Evolutionary conservation across 2,113 vertebrate species (phyloP), one percentile per base, ranked within the genome.

Genomic region (Poeciliopsis turrubarensis): DNA sequence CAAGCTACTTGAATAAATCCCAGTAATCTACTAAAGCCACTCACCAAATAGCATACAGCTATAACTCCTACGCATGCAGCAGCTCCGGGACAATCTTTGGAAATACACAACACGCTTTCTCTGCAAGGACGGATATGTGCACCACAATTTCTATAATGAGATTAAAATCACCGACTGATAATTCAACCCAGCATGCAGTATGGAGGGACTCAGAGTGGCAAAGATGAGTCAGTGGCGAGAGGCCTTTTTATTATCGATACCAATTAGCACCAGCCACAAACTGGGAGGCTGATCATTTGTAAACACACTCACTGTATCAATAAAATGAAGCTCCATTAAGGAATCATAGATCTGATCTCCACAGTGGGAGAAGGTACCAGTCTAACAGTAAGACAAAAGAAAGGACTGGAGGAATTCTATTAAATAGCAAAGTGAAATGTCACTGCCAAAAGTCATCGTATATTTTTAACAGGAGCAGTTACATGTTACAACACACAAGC

Each of bases 251-350:
- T 89, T 81, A 86, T 89, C 68, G 30, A 89, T 81, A 85, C 74
- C 73, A 86, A 91, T 93, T 91, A 93, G 80, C 79, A 83, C 47
- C 70, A 75, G 79, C 77, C 85, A 51, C 47, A 70, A 75, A 51
- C 73, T 62, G 60, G 34, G 66, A 77, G 61, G 73, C 41, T 13
- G 66, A 82, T 89, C 86, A 89, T 90, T 87, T 90, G 89, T 83
- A 83, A 87, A 89, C 72, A 86, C 32, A 73, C 47, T 72, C 60
- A 29, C 26, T 1, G 22, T 74, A 69, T 90, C 86, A 71, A 88
- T 91, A 86, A 84, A 83, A 34, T 64, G 57, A n/a, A 54, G 54
- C 64, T 77, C 75, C 44, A 86, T 82, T 81, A 78, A 51, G 29
- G 57, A 1, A n/a, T 79, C 14, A 75, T 34, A 27, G 64, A 86